A percentile compares a stretch with the other conserved stretches of the same genome.
phyloP scores from a whole-genome alignment of 2,113 vertebrate species.

The Baryphthengus martii region DNA sequence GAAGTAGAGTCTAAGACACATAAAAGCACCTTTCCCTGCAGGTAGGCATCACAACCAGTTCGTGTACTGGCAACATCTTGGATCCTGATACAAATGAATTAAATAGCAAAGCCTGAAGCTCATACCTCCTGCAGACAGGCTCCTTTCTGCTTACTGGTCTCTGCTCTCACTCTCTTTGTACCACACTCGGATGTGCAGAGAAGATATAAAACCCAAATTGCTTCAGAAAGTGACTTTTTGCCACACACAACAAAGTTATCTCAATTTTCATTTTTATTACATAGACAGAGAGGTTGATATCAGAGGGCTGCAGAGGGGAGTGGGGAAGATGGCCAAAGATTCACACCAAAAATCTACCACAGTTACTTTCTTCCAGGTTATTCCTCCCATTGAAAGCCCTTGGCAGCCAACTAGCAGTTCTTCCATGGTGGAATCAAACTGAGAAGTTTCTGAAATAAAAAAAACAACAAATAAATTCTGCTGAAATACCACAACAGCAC shows the following conservation, averaged over 20 bases:
- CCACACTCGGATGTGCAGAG: not conserved
- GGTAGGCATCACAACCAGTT: not conserved
- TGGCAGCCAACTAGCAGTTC: not conserved
- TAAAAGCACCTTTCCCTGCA: not conserved
- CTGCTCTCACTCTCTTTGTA: not conserved
- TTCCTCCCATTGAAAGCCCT: not conserved
- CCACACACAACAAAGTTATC: not conserved
- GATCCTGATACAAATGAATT: not conserved
- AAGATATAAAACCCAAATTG: not conserved
- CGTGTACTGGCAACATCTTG: too few species aligned
- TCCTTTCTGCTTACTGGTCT: not conserved
- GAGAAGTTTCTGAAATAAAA: conserved; percentile 44
- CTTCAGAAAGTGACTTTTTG: not conserved
- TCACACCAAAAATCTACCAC: not conserved
- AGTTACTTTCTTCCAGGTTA: not conserved
- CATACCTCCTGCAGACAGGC: not conserved
- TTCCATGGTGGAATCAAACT: not conserved
- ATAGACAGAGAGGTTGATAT: not conserved
- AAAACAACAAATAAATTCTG: not conserved
- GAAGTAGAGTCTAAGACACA: not conserved
- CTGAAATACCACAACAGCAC: not conserved
- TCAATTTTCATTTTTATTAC: conserved; percentile 2
- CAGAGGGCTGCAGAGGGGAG: accelerated
- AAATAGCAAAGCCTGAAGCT: not conserved
- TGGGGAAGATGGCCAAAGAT: not conserved